A percentile compares a stretch with the other conserved stretches of the same genome.
These are phyloP conservation scores for Anarhynchus alexandrinus DNA, from an alignment of 2,113 vertebrate species.

Conservation along the genomic window DNA sequence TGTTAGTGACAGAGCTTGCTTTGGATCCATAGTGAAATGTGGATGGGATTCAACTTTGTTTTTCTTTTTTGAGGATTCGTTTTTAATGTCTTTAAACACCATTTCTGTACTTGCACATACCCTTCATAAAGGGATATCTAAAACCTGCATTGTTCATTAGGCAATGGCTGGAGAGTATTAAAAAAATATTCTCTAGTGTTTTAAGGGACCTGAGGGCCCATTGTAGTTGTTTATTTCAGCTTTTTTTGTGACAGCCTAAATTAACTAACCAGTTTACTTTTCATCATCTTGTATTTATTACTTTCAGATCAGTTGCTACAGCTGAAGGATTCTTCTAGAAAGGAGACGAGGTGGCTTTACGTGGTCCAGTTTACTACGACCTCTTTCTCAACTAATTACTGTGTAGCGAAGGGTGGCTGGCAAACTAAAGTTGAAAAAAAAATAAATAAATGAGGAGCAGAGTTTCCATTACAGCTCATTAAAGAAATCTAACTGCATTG, in stretches of 20 bases:
- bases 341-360: background rate
- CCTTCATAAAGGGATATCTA: background rate
- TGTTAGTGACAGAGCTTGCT: background rate
- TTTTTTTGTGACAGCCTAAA: conserved; percentile 1
- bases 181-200: background rate
- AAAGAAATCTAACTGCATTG: background rate
- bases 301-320: background rate
- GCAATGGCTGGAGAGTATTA: background rate
- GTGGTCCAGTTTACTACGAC: background rate
- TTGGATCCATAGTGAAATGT: background rate
- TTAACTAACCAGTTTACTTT: conserved; percentile 17
- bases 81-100: background rate
- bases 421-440: background rate
- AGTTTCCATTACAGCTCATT: conserved; percentile 40
- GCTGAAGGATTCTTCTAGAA: background rate
- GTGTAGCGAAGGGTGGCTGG: conserved; percentile 15
- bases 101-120: background rate
- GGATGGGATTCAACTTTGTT: background rate
- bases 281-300: conserved; percentile 17
- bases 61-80: background rate
- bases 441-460: conserved; percentile 14
- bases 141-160: background rate
- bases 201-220: background rate
- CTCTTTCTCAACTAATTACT: conserved; percentile 37
- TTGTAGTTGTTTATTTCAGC: background rate